phyloP scores from a whole-genome alignment of 2,113 vertebrate species.

The Salvelinus alpinus region DNA sequence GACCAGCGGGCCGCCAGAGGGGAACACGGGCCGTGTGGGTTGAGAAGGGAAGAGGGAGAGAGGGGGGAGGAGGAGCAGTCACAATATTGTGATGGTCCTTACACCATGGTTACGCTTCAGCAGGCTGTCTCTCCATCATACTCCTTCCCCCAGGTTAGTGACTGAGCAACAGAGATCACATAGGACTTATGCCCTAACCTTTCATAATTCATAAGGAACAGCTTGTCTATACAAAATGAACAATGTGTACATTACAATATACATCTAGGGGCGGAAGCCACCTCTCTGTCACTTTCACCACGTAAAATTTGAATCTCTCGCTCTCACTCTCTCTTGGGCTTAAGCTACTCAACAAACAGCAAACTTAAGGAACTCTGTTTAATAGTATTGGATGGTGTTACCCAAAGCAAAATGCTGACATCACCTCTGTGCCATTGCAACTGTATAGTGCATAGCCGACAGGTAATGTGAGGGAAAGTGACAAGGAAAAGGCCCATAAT shows the following conservation, averaged over 20 bases:
- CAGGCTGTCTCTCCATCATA: neutral
- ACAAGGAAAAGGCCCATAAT: too few relatives aligned
- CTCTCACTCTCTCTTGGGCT: neutral
- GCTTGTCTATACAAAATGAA: neutral
- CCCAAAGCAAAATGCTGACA: neutral
- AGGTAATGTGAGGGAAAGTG: too few relatives aligned
- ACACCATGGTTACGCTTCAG: neutral
- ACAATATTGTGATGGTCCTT: constrained; percentile 17
- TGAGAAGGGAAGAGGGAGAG: neutral
- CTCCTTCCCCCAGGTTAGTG: neutral
- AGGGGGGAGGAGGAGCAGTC: constrained; percentile 13
- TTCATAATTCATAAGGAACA: neutral
- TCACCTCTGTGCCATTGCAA: neutral
- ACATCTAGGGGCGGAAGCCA: neutral
- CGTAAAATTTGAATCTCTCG: neutral
- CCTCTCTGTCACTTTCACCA: neutral
- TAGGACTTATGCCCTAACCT: neutral
- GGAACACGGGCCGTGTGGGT: neutral
- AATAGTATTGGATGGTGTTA: too few relatives aligned
- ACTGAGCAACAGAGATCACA: neutral
- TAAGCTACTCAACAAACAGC: neutral
- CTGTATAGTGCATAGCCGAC: neutral
- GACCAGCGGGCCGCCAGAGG: constrained; percentile 10
- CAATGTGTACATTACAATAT: neutral
- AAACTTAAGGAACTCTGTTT: too few relatives aligned